Conservation (phyloP, 2,797 vertebrate species). For the Sebastes minor region DNA sequence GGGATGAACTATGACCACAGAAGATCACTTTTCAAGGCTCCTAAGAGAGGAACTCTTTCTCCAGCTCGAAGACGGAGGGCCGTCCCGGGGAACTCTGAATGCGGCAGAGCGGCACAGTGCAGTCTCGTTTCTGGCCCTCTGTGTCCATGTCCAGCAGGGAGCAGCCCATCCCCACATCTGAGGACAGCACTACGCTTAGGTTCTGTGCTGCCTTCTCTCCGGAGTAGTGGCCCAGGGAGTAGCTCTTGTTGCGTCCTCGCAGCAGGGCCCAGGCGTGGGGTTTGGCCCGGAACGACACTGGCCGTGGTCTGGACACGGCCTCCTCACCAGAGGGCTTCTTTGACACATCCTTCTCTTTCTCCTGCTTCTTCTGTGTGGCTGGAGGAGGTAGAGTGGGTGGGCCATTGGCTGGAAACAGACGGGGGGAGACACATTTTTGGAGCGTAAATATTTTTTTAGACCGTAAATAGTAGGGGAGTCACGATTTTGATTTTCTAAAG, state of each 20-base stretch:
- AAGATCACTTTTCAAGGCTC: slow-evolving; percentile 28
- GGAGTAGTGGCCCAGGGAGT: slow-evolving; percentile 79
- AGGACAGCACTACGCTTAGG: slow-evolving; percentile 71
- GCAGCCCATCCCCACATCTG: slow-evolving; percentile 80
- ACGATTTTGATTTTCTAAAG: too few relatives aligned
- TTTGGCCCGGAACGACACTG: slow-evolving; percentile 81
- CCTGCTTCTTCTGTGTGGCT: slow-evolving; percentile 66
- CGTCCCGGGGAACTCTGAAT: slow-evolving; percentile 84
- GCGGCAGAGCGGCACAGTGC: slow-evolving; percentile 89
- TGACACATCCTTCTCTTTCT: slow-evolving; percentile 47
- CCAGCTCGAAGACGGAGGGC: slow-evolving; percentile 87
- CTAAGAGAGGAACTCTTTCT: slow-evolving; percentile 90
- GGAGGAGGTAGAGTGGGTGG: slow-evolving; percentile 54
- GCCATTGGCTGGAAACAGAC: slow-evolving; percentile 71
- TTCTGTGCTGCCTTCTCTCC: slow-evolving; percentile 71
- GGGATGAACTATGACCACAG: slow-evolving; percentile 2
- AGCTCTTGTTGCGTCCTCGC: slow-evolving; percentile 83
- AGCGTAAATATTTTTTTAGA: background rate
- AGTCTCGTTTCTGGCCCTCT: slow-evolving; percentile 91
- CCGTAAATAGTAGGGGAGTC: background rate
- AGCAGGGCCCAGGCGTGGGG: slow-evolving; percentile 84
- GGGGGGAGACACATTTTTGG: background rate
- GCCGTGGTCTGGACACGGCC: slow-evolving; percentile 77
- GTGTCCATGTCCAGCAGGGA: slow-evolving; percentile 89
- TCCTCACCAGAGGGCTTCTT: slow-evolving; percentile 48